phyloP scores from a whole-genome alignment of 1,140 invertebrate species.

The Harpegnathos saltator region DNA sequence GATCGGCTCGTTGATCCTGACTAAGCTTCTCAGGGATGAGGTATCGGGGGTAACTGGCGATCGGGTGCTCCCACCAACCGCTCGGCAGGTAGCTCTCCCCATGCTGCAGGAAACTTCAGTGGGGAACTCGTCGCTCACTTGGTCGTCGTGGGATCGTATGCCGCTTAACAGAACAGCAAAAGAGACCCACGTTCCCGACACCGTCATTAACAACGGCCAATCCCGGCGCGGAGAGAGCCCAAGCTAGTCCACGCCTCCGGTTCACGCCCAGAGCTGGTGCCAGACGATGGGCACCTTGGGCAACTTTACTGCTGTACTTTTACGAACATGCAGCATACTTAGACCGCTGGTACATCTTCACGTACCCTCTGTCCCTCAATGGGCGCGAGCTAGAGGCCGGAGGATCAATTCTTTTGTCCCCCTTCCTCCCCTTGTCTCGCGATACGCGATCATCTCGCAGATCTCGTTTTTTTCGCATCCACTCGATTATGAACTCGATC shows the following conservation, averaged over 20 bases:
- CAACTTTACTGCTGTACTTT: constrained; percentile 53
- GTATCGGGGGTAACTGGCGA: constrained; percentile 71
- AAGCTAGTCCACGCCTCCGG: constrained; percentile 39
- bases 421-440: neutral
- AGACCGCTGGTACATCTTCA: neutral
- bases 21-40: constrained; percentile 65
- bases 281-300: constrained; percentile 23
- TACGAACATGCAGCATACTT: constrained; percentile 48
- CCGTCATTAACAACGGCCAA: constrained; percentile 29
- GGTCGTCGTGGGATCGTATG: neutral
- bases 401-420: neutral
- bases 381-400: too few species aligned
- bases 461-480: neutral
- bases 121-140: neutral
- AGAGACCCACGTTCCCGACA: constrained; percentile 24
- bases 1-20: constrained; percentile 70
- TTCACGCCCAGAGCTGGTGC: constrained; percentile 34
- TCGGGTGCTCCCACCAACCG: constrained; percentile 74
- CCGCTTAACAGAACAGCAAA: neutral
- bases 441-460: neutral
- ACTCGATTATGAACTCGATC: neutral
- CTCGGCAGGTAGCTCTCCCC: constrained; percentile 20
- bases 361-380: neutral
- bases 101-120: neutral
- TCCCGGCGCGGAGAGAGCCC: neutral